phyloP scores from a whole-genome alignment of 2,797 vertebrate species.

The Cirrhinus mrigala region DNA sequence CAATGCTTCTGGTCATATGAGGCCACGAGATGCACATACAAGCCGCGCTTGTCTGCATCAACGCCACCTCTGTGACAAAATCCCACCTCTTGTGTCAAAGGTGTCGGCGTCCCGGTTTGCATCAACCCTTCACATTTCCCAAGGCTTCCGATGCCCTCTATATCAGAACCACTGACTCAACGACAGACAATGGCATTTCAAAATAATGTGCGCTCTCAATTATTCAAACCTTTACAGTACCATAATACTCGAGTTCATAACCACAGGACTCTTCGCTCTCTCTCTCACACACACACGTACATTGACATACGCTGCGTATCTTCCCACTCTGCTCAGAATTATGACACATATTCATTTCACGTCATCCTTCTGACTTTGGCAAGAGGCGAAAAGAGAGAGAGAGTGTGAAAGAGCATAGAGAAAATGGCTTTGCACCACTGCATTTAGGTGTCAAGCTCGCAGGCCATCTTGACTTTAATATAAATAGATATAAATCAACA shows the following conservation, averaged over 20 bases:
- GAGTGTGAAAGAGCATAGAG: slow-evolving; percentile 55
- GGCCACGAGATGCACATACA: slow-evolving; percentile 25
- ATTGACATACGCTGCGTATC: slow-evolving; percentile 70
- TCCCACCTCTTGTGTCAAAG: slow-evolving; percentile 44
- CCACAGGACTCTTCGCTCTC: slow-evolving; percentile 58
- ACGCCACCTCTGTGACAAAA: slow-evolving; percentile 41
- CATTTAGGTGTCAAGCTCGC: slow-evolving; percentile 80
- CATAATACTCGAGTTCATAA: slow-evolving; percentile 76
- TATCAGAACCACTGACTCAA: slow-evolving; percentile 75
- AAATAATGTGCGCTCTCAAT: slow-evolving; percentile 80
- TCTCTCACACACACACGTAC: slow-evolving; percentile 26
- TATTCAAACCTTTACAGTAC: slow-evolving; percentile 76
- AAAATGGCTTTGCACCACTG: slow-evolving; percentile 76
- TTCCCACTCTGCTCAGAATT: slow-evolving; percentile 75
- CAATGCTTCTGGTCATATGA: slow-evolving; percentile 43
- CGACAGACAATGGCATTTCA: slow-evolving; percentile 77
- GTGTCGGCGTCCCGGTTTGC: slow-evolving; percentile 62
- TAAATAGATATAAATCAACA: slow-evolving; percentile 87
- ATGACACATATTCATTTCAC: slow-evolving; percentile 81
- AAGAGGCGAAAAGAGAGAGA: slow-evolving; percentile 58
- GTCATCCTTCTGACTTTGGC: slow-evolving; percentile 81
- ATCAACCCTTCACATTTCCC: slow-evolving; percentile 73
- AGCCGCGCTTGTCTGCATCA: slow-evolving; percentile 41
- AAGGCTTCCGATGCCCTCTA: slow-evolving; percentile 76
- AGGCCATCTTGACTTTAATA: slow-evolving; percentile 84